A percentile compares a stretch with the other conserved stretches of the same genome.
Conservation (phyloP, 1,140 invertebrate species). For the Sarcophaga peregrina region DNA sequence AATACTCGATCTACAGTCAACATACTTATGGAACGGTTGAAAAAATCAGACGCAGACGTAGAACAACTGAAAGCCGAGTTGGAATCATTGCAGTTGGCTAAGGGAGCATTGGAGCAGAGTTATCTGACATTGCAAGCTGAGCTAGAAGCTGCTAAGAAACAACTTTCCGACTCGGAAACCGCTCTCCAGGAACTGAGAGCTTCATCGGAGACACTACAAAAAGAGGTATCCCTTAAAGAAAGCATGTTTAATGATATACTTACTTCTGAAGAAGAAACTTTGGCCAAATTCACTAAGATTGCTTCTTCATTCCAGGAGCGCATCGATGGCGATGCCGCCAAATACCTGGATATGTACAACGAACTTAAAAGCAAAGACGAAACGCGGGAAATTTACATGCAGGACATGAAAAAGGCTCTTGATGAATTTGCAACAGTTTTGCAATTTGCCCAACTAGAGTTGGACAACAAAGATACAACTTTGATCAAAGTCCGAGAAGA, state of each 20-base stretch:
- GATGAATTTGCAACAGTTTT: constrained; percentile 64
- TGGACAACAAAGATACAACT: constrained; percentile 64
- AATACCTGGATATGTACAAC: constrained; percentile 60
- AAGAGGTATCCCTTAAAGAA: constrained; percentile 65
- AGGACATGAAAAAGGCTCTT: constrained; percentile 64
- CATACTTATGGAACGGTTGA: constrained; percentile 68
- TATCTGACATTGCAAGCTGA: constrained; percentile 63
- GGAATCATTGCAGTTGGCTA: constrained; percentile 64
- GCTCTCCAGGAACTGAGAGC: constrained; percentile 53
- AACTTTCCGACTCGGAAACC: constrained; percentile 60
- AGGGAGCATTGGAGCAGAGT: constrained; percentile 66
- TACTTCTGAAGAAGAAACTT: constrained; percentile 63
- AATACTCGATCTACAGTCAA: constrained; percentile 68
- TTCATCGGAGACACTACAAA: constrained; percentile 60
- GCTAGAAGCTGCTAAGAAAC: constrained; percentile 60
- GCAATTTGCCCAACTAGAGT: constrained; percentile 63
- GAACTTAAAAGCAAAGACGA: constrained; percentile 64
- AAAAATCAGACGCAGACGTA: constrained; percentile 69
- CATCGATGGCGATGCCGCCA: constrained; percentile 62
- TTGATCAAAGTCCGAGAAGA: constrained; percentile 62
- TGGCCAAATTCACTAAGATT: constrained; percentile 67
- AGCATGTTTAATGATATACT: constrained; percentile 63
- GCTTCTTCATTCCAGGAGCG: constrained; percentile 66
- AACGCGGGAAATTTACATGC: constrained; percentile 63
- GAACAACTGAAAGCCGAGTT: constrained; percentile 69